Evolutionary conservation across 1,140 invertebrate genomes (phyloP).

Genomic region (Diabrotica undecimpunctata): DNA sequence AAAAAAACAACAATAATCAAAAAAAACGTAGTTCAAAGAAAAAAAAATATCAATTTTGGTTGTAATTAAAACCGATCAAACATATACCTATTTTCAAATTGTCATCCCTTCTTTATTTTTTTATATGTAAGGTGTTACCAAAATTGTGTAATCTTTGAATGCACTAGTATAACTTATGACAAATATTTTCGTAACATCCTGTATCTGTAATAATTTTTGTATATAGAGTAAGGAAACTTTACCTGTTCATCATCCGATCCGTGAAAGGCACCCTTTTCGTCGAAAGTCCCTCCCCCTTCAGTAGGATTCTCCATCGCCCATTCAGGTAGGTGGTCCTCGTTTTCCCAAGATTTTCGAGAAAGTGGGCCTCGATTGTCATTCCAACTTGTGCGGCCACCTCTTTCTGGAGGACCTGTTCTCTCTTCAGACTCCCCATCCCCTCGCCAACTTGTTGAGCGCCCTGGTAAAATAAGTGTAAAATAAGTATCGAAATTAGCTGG

Average conservation of each 20-base stretch:
- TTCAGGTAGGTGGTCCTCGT: conserved; percentile 66
- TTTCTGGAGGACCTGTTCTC: conserved; percentile 37
- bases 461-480: conserved; percentile 36
- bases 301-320: conserved; percentile 72
- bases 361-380: conserved; percentile 40
- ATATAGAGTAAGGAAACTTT: neutral
- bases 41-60: no score
- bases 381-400: conserved; percentile 34
- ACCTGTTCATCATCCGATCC: conserved; percentile 58
- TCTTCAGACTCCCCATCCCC: conserved; percentile 49
- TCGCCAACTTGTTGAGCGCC: conserved; percentile 60
- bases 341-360: conserved; percentile 51
- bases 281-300: conserved; percentile 81
- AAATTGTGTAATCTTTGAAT: no score
- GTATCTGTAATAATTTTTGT: no score
- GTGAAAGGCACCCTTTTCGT: conserved; percentile 80
- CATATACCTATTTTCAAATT: no score
- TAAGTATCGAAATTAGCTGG: no score
- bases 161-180: no score
- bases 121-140: no score
- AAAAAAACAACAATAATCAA: no score
- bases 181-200: no score
- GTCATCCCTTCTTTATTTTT: no score
- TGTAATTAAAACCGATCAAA: no score
- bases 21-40: no score